These are phyloP conservation scores for Zaprionus inermis DNA, from an alignment of 1,140 invertebrate species.

Conservation along the genomic window DNA sequence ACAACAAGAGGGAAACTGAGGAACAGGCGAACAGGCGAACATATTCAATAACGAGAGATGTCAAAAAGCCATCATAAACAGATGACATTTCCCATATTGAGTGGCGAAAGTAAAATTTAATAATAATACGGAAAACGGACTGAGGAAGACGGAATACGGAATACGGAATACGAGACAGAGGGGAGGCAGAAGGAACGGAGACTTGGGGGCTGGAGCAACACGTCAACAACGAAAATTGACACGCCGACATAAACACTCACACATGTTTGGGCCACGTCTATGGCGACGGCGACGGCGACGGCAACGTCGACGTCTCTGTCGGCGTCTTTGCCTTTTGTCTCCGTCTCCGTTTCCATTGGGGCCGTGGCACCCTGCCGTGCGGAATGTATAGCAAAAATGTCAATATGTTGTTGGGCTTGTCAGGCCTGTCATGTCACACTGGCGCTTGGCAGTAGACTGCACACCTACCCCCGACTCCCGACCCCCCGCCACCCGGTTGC, in stretches of 20 bases:
- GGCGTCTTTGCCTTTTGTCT: conserved; percentile 8
- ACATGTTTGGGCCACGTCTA: conserved; percentile 53
- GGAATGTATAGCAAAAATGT: conserved; percentile 81
- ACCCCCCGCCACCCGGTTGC: neutral
- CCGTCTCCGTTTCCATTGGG: conserved; percentile 15
- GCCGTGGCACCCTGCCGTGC: conserved; percentile 60
- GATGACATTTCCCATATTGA: conserved; percentile 83
- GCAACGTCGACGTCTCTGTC: conserved; percentile 27
- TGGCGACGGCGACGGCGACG: conserved; percentile 2
- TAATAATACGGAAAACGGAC: conserved; percentile 62
- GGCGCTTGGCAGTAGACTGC: conserved; percentile 50
- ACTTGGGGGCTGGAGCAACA: conserved; percentile 46
- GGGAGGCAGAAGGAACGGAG: conserved; percentile 9
- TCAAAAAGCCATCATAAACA: conserved; percentile 83
- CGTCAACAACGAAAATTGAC: conserved; percentile 81
- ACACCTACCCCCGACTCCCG: conserved; percentile 14
- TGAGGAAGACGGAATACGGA: neutral
- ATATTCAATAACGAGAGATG: conserved; percentile 82
- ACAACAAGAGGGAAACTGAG: neutral
- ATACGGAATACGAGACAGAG: neutral
- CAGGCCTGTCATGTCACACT: conserved; percentile 75
- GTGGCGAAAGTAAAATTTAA: conserved; percentile 83
- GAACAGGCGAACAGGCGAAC: conserved; percentile 45
- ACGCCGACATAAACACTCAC: conserved; percentile 80
- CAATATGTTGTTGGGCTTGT: conserved; percentile 80